These are phyloP conservation scores for Galagoides demidoff DNA, from an alignment of 2,797 vertebrate species.

Conservation along the genomic window DNA sequence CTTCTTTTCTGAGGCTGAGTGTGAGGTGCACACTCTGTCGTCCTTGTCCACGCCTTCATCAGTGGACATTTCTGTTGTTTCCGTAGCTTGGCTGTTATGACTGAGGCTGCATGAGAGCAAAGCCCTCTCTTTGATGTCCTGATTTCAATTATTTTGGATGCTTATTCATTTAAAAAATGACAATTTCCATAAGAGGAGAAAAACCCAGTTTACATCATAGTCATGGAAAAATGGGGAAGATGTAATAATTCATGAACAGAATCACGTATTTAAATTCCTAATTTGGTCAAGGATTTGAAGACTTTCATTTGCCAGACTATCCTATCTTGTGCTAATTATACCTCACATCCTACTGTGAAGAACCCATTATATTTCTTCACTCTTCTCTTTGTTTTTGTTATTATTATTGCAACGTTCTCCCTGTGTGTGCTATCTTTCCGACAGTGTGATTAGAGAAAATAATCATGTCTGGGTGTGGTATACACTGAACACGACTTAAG, in stretches of 20 bases:
- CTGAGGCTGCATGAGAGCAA: no score
- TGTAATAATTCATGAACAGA: neutral
- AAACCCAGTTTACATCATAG: neutral
- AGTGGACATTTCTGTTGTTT: neutral
- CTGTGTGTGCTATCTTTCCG: neutral
- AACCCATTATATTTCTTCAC: neutral
- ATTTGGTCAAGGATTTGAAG: neutral
- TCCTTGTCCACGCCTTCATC: neutral
- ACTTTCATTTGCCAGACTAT: neutral
- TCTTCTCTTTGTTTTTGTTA: neutral
- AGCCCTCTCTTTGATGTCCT: neutral
- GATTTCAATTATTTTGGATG: neutral
- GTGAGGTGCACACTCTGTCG: no score
- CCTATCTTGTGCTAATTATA: neutral
- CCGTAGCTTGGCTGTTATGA: neutral
- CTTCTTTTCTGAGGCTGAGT: neutral
- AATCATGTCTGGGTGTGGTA: neutral
- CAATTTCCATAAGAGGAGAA: neutral
- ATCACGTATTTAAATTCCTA: slow-evolving; percentile 7
- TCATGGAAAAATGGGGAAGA: neutral
- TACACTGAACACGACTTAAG: neutral
- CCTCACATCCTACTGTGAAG: neutral
- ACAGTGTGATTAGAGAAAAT: slow-evolving; percentile 11
- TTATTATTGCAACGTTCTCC: neutral
- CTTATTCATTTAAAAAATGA: neutral